Evolutionary conservation across 1,140 invertebrate genomes (phyloP).

Genomic region (Leptinotarsa defecta): DNA sequence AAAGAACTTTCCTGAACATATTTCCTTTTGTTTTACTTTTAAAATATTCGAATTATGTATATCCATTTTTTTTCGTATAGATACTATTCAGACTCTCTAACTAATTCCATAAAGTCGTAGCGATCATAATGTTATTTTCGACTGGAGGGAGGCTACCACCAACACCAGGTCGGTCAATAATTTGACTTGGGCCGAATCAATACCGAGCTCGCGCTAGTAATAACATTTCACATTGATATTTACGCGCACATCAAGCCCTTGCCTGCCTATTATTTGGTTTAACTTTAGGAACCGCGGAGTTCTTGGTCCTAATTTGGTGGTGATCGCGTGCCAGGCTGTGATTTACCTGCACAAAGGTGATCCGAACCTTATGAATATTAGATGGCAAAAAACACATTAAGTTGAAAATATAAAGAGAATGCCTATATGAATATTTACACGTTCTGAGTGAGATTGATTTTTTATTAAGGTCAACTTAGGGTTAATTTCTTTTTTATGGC

Average conservation of each 20-base stretch:
- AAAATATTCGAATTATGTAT: too few relatives aligned
- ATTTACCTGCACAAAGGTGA: constrained; percentile 11
- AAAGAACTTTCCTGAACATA: too few relatives aligned
- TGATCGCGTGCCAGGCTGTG: constrained; percentile 15
- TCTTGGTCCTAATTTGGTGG: constrained; percentile 16
- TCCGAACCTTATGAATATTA: constrained; percentile 11
- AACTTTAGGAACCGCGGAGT: constrained; percentile 13
- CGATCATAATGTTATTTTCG: neutral
- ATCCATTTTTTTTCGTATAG: too few relatives aligned
- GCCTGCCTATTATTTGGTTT: constrained; percentile 16
- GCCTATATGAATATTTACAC: too few relatives aligned
- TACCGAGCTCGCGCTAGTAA: constrained; percentile 35
- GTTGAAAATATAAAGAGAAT: neutral
- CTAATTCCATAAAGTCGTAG: neutral
- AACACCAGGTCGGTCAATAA: constrained; percentile 10
- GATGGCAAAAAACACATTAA: constrained; percentile 19
- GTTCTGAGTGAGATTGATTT: too few relatives aligned
- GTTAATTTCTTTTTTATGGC: too few relatives aligned
- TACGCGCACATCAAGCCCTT: constrained; percentile 21
- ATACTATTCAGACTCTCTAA: too few relatives aligned
- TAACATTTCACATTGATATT: constrained; percentile 45
- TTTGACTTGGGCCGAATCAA: constrained; percentile 34
- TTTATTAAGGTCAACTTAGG: too few relatives aligned
- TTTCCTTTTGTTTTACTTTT: too few relatives aligned
- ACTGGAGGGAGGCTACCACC: neutral